phyloP scores from a whole-genome alignment of 2,888 invertebrate genomes.

The Buathra laborator region DNA sequence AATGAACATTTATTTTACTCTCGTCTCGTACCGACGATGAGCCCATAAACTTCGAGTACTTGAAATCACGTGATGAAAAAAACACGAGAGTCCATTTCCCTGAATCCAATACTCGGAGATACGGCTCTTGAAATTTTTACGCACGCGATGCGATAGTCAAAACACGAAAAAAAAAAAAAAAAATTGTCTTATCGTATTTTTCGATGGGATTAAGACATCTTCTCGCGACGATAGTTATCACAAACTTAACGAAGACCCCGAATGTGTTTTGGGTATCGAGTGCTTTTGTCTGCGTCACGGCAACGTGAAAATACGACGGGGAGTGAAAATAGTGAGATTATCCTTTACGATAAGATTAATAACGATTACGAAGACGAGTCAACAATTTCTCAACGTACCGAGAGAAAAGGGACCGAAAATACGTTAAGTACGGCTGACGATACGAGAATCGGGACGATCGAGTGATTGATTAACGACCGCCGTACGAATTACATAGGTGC shows the following conservation, averaged over 20 bases:
- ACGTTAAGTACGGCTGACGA: background rate
- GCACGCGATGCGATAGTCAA: background rate
- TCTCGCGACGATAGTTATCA: background rate
- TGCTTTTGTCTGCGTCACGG: background rate
- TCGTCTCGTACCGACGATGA: background rate
- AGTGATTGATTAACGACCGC: constrained; percentile 26
- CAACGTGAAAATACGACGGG: background rate
- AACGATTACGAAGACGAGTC: constrained; percentile 14
- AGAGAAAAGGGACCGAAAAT: background rate
- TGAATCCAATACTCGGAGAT: background rate
- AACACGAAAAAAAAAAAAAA: background rate
- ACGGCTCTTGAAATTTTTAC: background rate
- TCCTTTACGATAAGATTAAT: constrained; percentile 48
- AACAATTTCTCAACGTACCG: constrained; percentile 20
- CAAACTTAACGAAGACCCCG: background rate
- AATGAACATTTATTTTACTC: too few relatives aligned
- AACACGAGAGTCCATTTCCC: background rate
- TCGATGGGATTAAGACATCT: background rate
- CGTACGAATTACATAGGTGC: constrained; percentile 22
- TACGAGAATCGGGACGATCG: constrained; percentile 12
- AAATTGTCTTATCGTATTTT: background rate
- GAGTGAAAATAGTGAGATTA: constrained; percentile 20
- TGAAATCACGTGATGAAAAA: background rate
- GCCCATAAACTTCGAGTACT: background rate
- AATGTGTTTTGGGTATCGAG: too few relatives aligned